Conservation (phyloP, 1,140 invertebrate species). For the Phymorhynchus buccinoides region DNA sequence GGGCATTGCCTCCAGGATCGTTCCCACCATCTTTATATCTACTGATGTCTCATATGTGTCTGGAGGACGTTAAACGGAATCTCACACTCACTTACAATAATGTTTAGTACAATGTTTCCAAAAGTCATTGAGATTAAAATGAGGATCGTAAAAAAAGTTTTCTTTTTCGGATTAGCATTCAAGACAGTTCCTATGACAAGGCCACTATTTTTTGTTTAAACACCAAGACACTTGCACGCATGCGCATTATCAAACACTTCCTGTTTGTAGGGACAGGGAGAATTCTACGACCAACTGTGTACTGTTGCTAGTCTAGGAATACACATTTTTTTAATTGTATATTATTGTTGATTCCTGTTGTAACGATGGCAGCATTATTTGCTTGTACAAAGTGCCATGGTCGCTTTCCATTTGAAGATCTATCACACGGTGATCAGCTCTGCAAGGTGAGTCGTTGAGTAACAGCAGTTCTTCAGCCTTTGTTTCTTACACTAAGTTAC, state of each 20-base stretch:
- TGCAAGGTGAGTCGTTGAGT: constrained; percentile 85
- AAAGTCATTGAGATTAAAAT: no score
- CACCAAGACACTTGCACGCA: not conserved
- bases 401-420: constrained; percentile 94
- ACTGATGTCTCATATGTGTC: no score
- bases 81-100: no score
- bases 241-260: not conserved
- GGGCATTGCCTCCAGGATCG: no score
- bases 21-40: no score
- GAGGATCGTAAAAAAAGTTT: no score
- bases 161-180: no score
- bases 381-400: constrained; percentile 94
- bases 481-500: no score
- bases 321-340: not conserved
- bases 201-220: not conserved
- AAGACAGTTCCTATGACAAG: not conserved
- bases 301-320: not conserved
- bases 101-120: no score
- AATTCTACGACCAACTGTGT: not conserved
- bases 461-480: no score
- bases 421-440: constrained; percentile 93
- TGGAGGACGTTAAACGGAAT: no score
- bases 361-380: not conserved
- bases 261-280: not conserved
- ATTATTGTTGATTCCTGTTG: not conserved